phyloP scores from a whole-genome alignment of 2,797 vertebrate genomes.

The Gymnopithys bicolor region DNA sequence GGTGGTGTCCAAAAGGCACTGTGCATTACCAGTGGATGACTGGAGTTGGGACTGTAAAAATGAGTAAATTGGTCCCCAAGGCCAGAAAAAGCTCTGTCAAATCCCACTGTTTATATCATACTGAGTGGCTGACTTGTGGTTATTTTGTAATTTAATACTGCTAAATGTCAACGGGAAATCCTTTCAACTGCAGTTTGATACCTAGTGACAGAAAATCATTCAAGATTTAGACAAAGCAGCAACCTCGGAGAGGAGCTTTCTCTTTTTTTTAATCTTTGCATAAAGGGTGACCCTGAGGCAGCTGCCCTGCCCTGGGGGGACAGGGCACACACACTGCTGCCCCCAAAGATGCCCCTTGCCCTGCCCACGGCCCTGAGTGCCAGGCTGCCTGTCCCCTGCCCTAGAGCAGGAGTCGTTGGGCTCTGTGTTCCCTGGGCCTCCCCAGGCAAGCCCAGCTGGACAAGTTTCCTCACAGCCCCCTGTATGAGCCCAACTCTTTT shows the following conservation, averaged over 20 bases:
- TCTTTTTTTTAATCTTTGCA: conserved; percentile 51
- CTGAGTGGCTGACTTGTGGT: conserved; percentile 76
- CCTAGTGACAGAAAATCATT: conserved; percentile 77
- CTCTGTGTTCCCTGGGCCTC: background rate
- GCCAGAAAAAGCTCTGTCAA: conserved; percentile 74
- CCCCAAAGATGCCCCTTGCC: background rate
- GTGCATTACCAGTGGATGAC: conserved; percentile 69
- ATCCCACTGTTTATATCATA: conserved; percentile 76
- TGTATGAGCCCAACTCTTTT: background rate
- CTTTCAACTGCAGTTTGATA: conserved; percentile 75
- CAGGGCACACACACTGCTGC: background rate
- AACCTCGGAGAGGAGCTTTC: conserved; percentile 43
- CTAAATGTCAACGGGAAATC: conserved; percentile 78
- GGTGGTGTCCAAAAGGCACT: conserved; percentile 67
- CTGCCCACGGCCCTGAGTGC: background rate
- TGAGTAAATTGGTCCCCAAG: conserved; percentile 79
- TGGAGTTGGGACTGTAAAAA: conserved; percentile 73
- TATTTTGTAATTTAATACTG: conserved; percentile 79
- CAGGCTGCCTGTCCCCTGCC: background rate
- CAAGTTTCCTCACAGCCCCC: background rate
- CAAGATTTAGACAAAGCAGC: conserved; percentile 69
- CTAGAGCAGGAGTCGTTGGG: background rate
- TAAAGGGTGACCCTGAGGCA: conserved; percentile 35
- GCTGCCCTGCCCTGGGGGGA: conserved; percentile 27
- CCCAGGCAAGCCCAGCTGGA: background rate